Percentiles rank a stretch among this genome's conserved stretches.
Conservation (phyloP, 2,113 vertebrate species). For the Aspiorhynchus laticeps region DNA sequence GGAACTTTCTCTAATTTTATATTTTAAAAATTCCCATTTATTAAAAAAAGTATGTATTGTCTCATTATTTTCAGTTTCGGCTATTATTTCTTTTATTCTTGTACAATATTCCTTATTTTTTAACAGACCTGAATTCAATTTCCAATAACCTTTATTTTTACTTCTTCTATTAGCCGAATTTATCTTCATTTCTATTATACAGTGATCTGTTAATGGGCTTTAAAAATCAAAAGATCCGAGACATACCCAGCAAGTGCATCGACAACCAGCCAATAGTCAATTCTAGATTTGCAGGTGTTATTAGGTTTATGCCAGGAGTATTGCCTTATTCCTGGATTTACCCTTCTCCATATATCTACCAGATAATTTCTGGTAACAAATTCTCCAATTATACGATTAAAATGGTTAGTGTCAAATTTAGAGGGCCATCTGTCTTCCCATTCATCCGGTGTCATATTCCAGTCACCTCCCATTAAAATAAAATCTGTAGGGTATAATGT, state of each 20-base stretch:
- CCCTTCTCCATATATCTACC: too few relatives aligned
- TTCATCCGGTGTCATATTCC: too few relatives aligned
- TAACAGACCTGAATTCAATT: slow-evolving; percentile 29
- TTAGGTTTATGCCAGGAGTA: too few relatives aligned
- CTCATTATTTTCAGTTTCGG: neutral
- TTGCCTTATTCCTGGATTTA: too few relatives aligned
- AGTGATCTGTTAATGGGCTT: slow-evolving; percentile 27
- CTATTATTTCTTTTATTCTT: slow-evolving; percentile 11
- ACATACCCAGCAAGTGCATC: neutral
- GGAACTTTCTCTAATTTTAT: slow-evolving; percentile 14
- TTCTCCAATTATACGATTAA: too few relatives aligned
- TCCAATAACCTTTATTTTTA: slow-evolving; percentile 34
- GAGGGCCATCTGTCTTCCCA: too few relatives aligned
- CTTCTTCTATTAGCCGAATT: neutral
- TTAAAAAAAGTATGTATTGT: neutral
- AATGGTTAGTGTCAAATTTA: too few relatives aligned
- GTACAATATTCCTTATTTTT: slow-evolving; percentile 19
- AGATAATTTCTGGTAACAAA: too few relatives aligned
- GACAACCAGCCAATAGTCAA: slow-evolving; percentile 35
- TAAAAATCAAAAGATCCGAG: slow-evolving; percentile 1
- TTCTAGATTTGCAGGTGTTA: too few relatives aligned
- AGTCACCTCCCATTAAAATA: slow-evolving; percentile 35
- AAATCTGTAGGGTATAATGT: slow-evolving; percentile 22
- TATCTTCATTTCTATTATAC: slow-evolving; percentile 16
- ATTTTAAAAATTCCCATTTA: slow-evolving; percentile 46